Evolutionary conservation across 2,888 invertebrate genomes (phyloP), one percentile per base, ranked within the genome.

Genomic region (Dryobotodes eremita): DNA sequence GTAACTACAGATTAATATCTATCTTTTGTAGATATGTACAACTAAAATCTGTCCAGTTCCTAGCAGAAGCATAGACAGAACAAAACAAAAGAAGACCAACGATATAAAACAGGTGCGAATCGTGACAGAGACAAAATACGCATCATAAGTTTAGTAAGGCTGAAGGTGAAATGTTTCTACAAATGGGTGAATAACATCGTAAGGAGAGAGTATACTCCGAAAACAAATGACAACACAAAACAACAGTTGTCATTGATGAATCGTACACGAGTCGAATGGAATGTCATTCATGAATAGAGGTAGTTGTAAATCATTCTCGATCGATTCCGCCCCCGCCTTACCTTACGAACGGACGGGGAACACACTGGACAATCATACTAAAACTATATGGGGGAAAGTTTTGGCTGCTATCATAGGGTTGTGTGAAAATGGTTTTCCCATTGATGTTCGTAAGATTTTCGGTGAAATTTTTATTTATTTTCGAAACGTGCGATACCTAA

Each of bases 241-340:
- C 90, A 89, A 87, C 90, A 90, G 89, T 86, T 91, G 92, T 91
- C 93, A 92, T 91, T 94, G 93, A 94, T 92, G 91, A 91, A 94
- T 94, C 73, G 92, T 82, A 86, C 82, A 82, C 87, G 84, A 82
- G 76, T 80, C 72, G 86, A 89, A 88, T 84, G 77, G 88, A 88
- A 90, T 91, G 89, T 87, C 90, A 89, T 87, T 92, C 91, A 92
- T 94, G 93, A 93, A 94, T 92, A 91, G 87, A 89, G 88, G 88
- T 89, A 85, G 90, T 90, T 88, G 91, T 93, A 93, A 92, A 94
- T 94, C 92, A 93, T 92, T 90, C 88, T 87, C 85, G 88, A 91
- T 90, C 88, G 88, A 87, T 87, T 69, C 80, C 81, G 74, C 80
- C 86, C 80, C 55, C 82, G 65, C 80, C 79, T 66, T 75, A 85